A percentile compares a stretch with the other conserved stretches of the same genome.
Evolutionary conservation across 2,888 invertebrate species (phyloP).

Genomic region (Pollenia labialis): DNA sequence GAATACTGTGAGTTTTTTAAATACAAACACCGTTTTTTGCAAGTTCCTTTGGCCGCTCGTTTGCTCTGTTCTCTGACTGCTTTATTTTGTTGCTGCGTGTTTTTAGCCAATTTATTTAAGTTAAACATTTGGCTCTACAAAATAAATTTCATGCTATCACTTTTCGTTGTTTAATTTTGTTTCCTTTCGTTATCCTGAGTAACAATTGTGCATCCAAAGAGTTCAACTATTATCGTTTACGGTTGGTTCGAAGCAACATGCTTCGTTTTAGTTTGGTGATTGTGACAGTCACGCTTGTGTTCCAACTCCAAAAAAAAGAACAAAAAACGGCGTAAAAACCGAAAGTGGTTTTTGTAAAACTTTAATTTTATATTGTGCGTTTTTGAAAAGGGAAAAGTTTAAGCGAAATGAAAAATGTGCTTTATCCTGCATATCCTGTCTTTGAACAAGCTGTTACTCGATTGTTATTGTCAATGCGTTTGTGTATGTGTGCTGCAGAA

Average conservation of each 20-base stretch:
- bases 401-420: conserved; percentile 30
- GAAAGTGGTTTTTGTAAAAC: conserved; percentile 46
- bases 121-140: conserved; percentile 9
- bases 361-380: conserved; percentile 20
- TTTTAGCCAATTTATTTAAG: conserved; percentile 48
- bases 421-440: conserved; percentile 25
- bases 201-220: conserved; percentile 18
- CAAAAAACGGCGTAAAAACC: conserved; percentile 34
- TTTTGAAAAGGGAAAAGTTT: conserved; percentile 8
- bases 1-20: conserved; percentile 38
- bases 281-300: conserved; percentile 47
- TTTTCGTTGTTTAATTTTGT: background rate
- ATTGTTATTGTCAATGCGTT: background rate
- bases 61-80: no score
- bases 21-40: conserved; percentile 1
- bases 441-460: conserved; percentile 8
- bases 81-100: conserved; percentile 1
- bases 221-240: background rate
- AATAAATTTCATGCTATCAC: conserved; percentile 17
- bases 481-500: background rate
- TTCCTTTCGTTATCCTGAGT: background rate
- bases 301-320: no score
- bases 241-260: background rate
- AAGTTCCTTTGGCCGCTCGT: background rate
- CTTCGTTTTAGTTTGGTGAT: conserved; percentile 16